Base-by-base conservation (phyloP, 2,797 vertebrate genomes). In the Lepilemur septentrionalis region DNA sequence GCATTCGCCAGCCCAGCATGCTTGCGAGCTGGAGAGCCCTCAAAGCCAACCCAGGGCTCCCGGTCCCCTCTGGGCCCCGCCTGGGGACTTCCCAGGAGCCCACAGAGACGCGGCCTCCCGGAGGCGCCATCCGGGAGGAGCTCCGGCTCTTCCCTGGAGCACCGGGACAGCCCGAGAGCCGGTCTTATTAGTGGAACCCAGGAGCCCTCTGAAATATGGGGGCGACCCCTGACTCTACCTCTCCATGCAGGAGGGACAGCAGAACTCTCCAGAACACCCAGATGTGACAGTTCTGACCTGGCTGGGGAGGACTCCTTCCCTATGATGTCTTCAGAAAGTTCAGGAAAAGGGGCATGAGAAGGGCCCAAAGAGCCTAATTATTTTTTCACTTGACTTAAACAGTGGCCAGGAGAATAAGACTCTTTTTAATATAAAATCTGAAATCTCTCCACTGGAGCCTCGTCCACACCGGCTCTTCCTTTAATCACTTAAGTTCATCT, bases 291-390 rank as follows among this genome's bases (percentile, higher is more conserved):
- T 59, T 97, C 59, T 14, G 0, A 1, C 63, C 18, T 10, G 89
- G 32, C 5, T 52, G 35, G 20, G 65, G 69, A 83, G 0, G 50
- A 4, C 69, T 46, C 87, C 79, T 92, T 61, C 4, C 9, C 22
- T 69, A 87, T 59, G 43, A 95, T 52, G 63, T 55, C 52, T 94
- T 85, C 72, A 32, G n/a, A 55, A 95, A 92, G 55, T 57, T 86
- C 14, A 63, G 61, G 76, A 69, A 12, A 95, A 88, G 5, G 46
- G n/a, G 32, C 38, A 90, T 50, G 25, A 61, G 46, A 75, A 79
- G 88, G 81, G 6, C 38, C 95, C 79, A 35, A 30, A 94, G 96
- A 95, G 50, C 48, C 79, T 95, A 57, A 95, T 90, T 92, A 83
- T 23, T 81, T 92, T 89, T 91, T 55, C 69, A 50, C 35, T 4